These are phyloP conservation scores for Pteropus alecto DNA, from an alignment of 2,113 vertebrate genomes.

Conservation along the genomic window DNA sequence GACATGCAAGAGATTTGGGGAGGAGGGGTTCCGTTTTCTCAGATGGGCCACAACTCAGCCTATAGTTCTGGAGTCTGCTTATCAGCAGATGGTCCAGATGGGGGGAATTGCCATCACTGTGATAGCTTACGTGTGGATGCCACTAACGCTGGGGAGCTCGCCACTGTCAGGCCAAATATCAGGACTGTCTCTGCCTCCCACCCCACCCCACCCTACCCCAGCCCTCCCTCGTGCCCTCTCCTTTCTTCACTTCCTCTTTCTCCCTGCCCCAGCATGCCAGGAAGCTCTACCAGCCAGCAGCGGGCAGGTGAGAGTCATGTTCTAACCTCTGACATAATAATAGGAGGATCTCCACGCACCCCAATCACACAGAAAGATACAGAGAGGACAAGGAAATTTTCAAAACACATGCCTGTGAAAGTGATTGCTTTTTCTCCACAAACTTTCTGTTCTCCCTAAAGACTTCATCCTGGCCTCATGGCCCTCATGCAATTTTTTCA, in stretches of 20 bases:
- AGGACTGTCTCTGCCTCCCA: background rate
- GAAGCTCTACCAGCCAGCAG: background rate
- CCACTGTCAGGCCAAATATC: background rate
- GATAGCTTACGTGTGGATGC: background rate
- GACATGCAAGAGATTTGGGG: no score
- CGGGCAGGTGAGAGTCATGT: background rate
- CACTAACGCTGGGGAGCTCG: background rate
- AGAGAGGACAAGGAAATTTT: background rate
- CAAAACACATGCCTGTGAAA: background rate
- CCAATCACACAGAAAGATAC: background rate
- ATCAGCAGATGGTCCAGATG: background rate
- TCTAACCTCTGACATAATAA: background rate
- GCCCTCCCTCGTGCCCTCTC: background rate
- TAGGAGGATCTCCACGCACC: background rate
- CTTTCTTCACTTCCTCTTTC: background rate
- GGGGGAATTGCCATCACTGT: background rate
- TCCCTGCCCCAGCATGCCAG: background rate
- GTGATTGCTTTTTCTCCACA: background rate
- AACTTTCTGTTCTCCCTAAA: background rate
- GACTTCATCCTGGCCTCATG: no score
- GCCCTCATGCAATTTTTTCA: accelerated
- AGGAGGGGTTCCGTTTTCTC: background rate
- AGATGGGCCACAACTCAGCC: background rate
- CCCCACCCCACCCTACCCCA: no score
- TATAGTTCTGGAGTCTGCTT: background rate